Evolutionary conservation across 2,113 vertebrate genomes (phyloP).

Genomic region (Protobothrops mucrosquamatus): DNA sequence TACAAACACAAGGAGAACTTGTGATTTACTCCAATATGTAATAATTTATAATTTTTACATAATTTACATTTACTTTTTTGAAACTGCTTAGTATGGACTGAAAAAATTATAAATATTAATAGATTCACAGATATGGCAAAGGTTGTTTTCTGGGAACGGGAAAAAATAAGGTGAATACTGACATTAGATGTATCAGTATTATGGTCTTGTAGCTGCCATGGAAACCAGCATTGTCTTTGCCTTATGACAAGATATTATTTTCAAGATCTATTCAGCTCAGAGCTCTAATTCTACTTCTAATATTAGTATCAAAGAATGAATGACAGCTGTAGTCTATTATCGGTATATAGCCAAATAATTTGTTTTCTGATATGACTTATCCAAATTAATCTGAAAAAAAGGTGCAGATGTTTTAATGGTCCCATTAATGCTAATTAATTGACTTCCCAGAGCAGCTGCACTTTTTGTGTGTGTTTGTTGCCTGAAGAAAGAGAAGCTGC

Average conservation of each 20-base stretch:
- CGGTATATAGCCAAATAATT: neutral
- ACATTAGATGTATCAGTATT: constrained; percentile 51
- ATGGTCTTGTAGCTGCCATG: constrained; percentile 52
- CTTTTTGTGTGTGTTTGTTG: neutral
- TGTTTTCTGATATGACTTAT: neutral
- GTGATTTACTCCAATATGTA: constrained; percentile 33
- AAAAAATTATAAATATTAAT: constrained; percentile 56
- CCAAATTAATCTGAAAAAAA: neutral
- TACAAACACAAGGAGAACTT: constrained; percentile 45
- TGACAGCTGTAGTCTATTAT: neutral
- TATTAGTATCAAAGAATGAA: constrained; percentile 1
- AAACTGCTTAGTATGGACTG: constrained; percentile 37
- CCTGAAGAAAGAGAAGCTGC: neutral
- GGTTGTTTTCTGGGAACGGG: neutral
- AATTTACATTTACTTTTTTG: constrained; percentile 36
- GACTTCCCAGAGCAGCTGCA: neutral
- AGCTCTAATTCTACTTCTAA: constrained; percentile 27
- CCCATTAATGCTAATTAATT: neutral
- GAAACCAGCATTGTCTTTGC: constrained; percentile 58
- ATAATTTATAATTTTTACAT: constrained; percentile 59
- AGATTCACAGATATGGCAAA: constrained; percentile 51
- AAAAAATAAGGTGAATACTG: constrained; percentile 45
- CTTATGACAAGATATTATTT: constrained; percentile 50
- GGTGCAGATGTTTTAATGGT: neutral
- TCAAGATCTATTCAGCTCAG: constrained; percentile 30